Conservation (phyloP, 2,888 invertebrate genomes). For the Herminia tarsipennalis region DNA sequence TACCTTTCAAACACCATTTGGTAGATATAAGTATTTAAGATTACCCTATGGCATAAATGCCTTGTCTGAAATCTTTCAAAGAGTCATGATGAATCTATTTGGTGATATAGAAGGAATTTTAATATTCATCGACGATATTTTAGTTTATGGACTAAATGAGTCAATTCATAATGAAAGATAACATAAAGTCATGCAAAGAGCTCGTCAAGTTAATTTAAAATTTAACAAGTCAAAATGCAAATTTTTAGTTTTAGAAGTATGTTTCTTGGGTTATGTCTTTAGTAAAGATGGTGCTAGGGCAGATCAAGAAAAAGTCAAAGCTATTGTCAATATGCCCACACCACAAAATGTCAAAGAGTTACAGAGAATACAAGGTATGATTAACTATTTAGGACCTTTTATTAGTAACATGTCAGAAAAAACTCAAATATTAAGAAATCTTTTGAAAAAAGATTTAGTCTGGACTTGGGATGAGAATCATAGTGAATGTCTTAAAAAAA, state of each 20-base stretch:
- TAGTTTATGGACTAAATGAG: neutral
- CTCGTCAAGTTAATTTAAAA: neutral
- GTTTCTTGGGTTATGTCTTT: neutral
- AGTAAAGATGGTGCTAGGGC: neutral
- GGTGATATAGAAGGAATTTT: neutral
- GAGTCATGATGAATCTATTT: neutral
- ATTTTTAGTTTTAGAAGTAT: neutral
- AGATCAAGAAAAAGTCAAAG: neutral
- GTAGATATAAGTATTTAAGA: neutral
- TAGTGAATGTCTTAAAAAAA: no score
- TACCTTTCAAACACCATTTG: neutral
- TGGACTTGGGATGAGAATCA: neutral
- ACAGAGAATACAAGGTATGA: neutral
- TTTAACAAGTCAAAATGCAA: neutral
- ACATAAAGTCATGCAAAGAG: no score
- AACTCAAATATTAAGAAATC: neutral
- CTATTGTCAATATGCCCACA: neutral
- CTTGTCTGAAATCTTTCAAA: neutral
- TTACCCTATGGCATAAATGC: neutral
- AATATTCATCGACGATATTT: neutral
- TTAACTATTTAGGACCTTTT: neutral
- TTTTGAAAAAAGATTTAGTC: neutral
- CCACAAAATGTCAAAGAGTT: neutral
- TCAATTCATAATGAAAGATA: neutral
- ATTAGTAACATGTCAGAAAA: neutral